Conservation (phyloP, 1,140 invertebrate species). For the Aricia agestis region DNA sequence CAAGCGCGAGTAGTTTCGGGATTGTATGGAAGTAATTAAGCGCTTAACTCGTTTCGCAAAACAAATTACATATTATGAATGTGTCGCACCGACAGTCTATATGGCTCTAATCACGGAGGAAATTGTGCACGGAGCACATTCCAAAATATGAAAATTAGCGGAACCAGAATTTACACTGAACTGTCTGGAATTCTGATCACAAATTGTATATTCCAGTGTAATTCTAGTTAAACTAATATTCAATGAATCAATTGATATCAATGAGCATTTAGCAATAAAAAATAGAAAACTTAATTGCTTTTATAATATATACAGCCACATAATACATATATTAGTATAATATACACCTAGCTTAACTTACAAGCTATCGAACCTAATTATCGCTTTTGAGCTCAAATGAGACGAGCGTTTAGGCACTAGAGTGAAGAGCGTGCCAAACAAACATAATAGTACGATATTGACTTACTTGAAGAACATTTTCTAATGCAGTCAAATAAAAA, state of each 20-base stretch:
- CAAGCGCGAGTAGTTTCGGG: background rate
- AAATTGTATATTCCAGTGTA: background rate
- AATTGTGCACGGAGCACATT: background rate
- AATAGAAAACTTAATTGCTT: no score
- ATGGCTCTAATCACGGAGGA: background rate
- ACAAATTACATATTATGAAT: constrained; percentile 1
- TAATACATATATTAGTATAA: no score
- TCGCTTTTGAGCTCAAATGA: no score
- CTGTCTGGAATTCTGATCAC: background rate
- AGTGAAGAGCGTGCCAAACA: no score
- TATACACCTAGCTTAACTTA: no score
- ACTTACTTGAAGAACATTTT: no score
- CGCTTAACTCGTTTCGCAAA: background rate
- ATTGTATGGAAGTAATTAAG: background rate
- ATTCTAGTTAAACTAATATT: background rate
- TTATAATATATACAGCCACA: no score
- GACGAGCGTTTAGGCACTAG: no score
- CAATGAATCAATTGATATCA: background rate
- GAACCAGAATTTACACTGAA: background rate
- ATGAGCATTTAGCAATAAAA: no score
- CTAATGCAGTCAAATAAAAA: no score
- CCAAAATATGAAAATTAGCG: background rate
- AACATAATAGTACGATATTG: no score
- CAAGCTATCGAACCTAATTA: no score
- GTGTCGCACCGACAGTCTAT: background rate